Conservation (phyloP, 2,797 vertebrate genomes). For the Syncerus caffer region DNA sequence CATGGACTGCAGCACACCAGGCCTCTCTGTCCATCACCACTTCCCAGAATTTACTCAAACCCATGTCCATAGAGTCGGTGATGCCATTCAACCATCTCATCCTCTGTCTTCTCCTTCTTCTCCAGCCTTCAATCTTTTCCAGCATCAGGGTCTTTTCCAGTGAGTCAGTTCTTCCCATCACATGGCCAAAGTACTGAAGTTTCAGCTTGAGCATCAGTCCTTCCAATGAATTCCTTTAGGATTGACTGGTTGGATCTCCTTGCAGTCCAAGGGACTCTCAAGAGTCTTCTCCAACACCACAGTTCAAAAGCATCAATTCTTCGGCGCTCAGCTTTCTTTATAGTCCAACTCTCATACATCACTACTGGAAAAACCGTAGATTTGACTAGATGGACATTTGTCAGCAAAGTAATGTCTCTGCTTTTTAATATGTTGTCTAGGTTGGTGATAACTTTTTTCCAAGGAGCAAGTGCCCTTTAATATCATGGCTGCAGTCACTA, state of each 20-base stretch:
- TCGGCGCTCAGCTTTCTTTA: accelerated
- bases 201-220: not conserved
- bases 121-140: not conserved
- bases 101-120: accelerated
- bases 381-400: not conserved
- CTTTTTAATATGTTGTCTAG: not conserved
- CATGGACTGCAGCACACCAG: not conserved
- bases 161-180: not conserved
- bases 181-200: not conserved
- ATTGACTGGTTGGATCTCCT: not conserved
- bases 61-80: not conserved
- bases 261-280: not conserved
- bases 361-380: not conserved
- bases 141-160: not conserved
- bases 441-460: not conserved
- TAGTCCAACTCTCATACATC: not conserved
- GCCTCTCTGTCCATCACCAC: not conserved
- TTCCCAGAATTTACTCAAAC: not conserved
- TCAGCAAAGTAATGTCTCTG: not conserved
- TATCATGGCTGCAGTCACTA: not conserved
- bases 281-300: not conserved
- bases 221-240: not conserved
- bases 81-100: not conserved
- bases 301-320: not conserved
- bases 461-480: not conserved